Evolutionary conservation across 2,888 invertebrate genomes (phyloP).

Genomic region (Alloplasta piceator): DNA sequence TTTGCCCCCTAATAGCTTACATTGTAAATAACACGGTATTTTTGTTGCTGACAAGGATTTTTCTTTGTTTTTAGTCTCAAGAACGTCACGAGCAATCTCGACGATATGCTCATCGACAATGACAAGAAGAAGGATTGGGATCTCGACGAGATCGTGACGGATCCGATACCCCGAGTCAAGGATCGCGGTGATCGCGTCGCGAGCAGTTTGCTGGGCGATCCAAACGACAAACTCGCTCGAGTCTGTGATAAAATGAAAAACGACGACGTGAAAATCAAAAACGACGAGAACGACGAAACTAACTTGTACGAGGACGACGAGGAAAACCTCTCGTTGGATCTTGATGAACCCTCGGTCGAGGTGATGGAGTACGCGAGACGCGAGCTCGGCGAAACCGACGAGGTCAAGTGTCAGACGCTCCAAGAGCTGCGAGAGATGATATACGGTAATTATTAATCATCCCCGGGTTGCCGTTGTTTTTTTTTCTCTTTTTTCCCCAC

Average conservation of each 20-base stretch:
- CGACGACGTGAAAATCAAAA: constrained; percentile 29
- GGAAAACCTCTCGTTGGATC: constrained; percentile 86
- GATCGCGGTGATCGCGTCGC: constrained; percentile 59
- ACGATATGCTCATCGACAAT: constrained; percentile 56
- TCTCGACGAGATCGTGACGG: constrained; percentile 30
- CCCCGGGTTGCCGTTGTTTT: neutral
- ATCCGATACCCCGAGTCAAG: constrained; percentile 54
- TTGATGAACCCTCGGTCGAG: constrained; percentile 88
- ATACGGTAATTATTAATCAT: constrained; percentile 85
- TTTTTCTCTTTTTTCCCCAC: neutral
- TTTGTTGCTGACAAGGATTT: no score
- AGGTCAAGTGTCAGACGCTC: constrained; percentile 87
- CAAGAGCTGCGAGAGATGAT: constrained; percentile 90
- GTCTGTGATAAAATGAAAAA: neutral
- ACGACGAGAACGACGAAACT: constrained; percentile 44
- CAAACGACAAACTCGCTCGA: constrained; percentile 48
- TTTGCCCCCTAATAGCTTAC: no score
- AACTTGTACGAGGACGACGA: constrained; percentile 82
- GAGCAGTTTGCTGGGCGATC: constrained; percentile 55
- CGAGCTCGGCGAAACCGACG: constrained; percentile 89
- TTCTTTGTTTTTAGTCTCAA: constrained; percentile 39
- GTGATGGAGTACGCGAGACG: constrained; percentile 88
- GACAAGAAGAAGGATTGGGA: constrained; percentile 61
- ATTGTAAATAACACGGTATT: no score
- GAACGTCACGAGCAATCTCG: constrained; percentile 58